Percentiles rank a stretch among this genome's conserved stretches.
Evolutionary conservation across 2,888 invertebrate genomes (phyloP).

Genomic region (Apotomis capreana): DNA sequence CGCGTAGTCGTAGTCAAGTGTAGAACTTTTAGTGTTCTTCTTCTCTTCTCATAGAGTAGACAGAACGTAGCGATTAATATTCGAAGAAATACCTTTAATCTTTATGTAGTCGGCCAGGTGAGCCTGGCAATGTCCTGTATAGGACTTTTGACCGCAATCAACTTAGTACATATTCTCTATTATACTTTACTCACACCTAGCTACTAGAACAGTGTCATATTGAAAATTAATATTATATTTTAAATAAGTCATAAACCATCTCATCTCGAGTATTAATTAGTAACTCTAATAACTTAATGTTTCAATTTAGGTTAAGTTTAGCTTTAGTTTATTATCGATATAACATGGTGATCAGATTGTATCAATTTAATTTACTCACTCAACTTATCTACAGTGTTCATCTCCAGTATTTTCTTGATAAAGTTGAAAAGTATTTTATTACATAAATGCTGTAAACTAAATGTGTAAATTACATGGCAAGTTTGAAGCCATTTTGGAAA

Average conservation of each 20-base stretch:
- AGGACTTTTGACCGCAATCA: neutral
- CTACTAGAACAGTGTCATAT: neutral
- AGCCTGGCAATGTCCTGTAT: no score
- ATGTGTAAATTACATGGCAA: no score
- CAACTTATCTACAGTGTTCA: neutral
- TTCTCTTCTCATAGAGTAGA: slow-evolving; percentile 65
- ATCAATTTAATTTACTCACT: neutral
- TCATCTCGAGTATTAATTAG: slow-evolving; percentile 37
- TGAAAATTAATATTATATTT: neutral
- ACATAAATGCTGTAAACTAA: no score
- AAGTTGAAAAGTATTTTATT: no score
- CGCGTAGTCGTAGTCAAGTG: slow-evolving; percentile 39
- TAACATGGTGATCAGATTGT: neutral
- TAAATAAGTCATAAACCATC: slow-evolving; percentile 15
- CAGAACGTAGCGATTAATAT: slow-evolving; percentile 53
- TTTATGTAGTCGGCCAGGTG: no score
- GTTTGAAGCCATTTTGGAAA: no score
- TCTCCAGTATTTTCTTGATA: no score
- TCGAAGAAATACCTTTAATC: slow-evolving; percentile 16
- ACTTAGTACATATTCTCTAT: neutral
- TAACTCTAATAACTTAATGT: slow-evolving; percentile 22
- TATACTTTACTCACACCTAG: neutral
- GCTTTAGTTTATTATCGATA: slow-evolving; percentile 1
- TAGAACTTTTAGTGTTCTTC: slow-evolving; percentile 54
- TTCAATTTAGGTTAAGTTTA: slow-evolving; percentile 32